Percentiles rank a stretch among this genome's conserved stretches.
phyloP scores from a whole-genome alignment of 1,140 invertebrate genomes.

The Vollenhovia emeryi region DNA sequence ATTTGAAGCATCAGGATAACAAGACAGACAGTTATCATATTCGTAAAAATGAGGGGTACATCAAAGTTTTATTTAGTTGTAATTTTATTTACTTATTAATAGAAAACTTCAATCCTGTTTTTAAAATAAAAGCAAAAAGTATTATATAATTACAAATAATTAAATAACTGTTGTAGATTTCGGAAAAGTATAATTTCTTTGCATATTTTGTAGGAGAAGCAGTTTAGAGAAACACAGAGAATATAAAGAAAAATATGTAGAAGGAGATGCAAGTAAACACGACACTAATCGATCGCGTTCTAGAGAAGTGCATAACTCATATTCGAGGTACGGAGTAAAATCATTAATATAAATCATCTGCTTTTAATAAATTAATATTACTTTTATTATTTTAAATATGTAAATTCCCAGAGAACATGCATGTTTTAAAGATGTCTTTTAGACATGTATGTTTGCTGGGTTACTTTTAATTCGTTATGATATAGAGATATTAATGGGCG shows the following conservation, averaged over 20 bases:
- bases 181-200: neutral
- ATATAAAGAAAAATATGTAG: constrained; percentile 30
- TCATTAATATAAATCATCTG: neutral
- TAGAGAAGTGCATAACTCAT: constrained; percentile 29
- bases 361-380: neutral
- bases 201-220: neutral
- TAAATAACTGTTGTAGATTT: neutral
- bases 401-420: too few relatives aligned
- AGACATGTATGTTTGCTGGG: too few relatives aligned
- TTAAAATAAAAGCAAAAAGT: neutral
- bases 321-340: constrained; percentile 46
- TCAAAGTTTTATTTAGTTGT: neutral
- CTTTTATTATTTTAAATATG: neutral
- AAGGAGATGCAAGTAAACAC: constrained; percentile 19
- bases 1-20: neutral
- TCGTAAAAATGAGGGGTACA: constrained; percentile 50
- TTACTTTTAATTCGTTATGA: neutral
- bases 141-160: constrained; percentile 3
- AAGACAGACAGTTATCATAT: neutral
- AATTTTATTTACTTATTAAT: neutral
- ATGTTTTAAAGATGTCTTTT: too few relatives aligned
- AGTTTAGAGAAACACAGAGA: constrained; percentile 41
- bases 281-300: constrained; percentile 54
- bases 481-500: neutral
- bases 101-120: neutral